Conservation (phyloP, 2,888 invertebrate genomes). For the Panopea generosa region DNA sequence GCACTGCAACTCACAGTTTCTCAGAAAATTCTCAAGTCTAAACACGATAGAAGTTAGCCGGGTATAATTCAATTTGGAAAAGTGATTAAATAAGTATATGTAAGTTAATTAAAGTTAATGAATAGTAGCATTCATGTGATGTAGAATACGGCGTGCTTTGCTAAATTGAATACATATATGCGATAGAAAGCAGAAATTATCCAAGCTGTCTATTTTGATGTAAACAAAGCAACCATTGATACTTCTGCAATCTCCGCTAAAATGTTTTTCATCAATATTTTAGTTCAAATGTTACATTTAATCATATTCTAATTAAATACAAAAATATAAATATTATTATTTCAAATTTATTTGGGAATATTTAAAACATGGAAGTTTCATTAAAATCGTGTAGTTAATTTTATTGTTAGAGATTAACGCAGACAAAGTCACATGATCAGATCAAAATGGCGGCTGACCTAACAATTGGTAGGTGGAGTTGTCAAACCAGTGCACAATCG, state of each 20-base stretch:
- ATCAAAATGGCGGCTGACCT: constrained; percentile 83
- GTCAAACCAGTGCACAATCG: constrained; percentile 8
- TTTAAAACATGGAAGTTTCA: neutral
- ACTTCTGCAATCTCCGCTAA: constrained; percentile 40
- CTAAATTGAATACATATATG: no score
- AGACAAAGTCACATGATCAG: constrained; percentile 78
- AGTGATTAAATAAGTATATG: no score
- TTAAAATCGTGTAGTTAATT: no score
- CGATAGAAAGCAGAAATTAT: no score
- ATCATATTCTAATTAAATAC: no score
- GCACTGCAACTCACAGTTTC: no score
- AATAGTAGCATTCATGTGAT: no score
- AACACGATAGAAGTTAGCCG: constrained; percentile 47
- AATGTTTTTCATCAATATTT: neutral
- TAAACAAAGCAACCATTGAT: constrained; percentile 69
- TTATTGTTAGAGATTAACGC: constrained; percentile 23
- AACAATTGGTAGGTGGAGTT: constrained; percentile 74
- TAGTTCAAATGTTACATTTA: neutral
- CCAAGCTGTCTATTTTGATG: constrained; percentile 30
- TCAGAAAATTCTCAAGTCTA: constrained; percentile 45
- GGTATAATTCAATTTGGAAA: neutral
- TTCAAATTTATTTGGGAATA: neutral
- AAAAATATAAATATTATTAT: neutral
- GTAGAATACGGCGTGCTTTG: no score
- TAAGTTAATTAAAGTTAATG: no score